phyloP scores from a whole-genome alignment of 1,140 invertebrate genomes.

The Sarcophaga peregrina region DNA sequence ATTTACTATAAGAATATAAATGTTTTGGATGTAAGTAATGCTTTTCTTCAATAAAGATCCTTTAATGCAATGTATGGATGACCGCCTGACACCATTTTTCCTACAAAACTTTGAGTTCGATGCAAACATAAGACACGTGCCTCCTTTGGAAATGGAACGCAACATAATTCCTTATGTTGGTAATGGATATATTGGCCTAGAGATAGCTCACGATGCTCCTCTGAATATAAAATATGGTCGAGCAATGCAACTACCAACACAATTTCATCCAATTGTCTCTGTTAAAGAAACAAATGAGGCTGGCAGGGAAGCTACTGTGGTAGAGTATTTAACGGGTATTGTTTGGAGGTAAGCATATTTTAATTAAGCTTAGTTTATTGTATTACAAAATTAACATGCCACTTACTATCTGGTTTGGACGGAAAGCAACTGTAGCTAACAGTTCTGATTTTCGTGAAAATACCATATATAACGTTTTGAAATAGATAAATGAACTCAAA shows the following conservation, averaged over 20 bases:
- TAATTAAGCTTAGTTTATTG: not conserved
- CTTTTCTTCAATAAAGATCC: constrained; percentile 65
- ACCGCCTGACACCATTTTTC: constrained; percentile 72
- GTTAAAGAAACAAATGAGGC: constrained; percentile 67
- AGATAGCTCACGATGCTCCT: constrained; percentile 73
- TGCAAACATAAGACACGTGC: constrained; percentile 74
- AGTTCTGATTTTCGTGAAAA: not conserved
- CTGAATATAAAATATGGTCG: constrained; percentile 78
- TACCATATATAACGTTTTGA: no score
- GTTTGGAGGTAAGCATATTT: constrained; percentile 67
- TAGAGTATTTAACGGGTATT: constrained; percentile 76
- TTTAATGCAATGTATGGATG: constrained; percentile 74
- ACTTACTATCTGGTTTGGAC: no score
- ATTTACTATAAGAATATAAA: no score
- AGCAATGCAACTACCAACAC: constrained; percentile 77
- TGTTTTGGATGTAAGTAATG: not conserved
- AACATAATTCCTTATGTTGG: constrained; percentile 81
- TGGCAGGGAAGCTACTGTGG: constrained; percentile 73
- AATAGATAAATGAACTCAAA: no score
- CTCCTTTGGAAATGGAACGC: constrained; percentile 68
- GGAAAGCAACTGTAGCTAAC: not conserved
- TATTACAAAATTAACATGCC: not conserved
- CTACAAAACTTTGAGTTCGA: constrained; percentile 73
- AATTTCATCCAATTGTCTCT: constrained; percentile 79
- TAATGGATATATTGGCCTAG: constrained; percentile 80